A percentile compares a stretch with the other conserved stretches of the same genome.
Conservation (phyloP, 2,797 vertebrate genomes). For the Sebastes glaucus region DNA sequence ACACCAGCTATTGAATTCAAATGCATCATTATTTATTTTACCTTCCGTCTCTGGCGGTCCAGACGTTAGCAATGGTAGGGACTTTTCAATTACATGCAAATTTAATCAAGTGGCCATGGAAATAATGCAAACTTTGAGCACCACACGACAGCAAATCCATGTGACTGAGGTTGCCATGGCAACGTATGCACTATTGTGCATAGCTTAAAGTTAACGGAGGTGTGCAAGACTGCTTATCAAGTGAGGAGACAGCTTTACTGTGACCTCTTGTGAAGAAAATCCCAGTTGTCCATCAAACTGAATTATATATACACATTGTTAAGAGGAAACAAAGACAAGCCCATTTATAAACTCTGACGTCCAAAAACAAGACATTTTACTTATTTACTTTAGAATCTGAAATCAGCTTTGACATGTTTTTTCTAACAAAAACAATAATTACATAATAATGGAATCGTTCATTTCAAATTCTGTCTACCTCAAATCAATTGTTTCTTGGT, state of each 20-base stretch:
- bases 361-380: not conserved
- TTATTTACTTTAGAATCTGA: not conserved
- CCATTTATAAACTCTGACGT: not conserved
- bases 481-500: not conserved
- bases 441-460: not conserved
- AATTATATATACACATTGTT: not conserved
- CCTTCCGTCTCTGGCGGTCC: not conserved
- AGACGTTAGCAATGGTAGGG: too few species aligned
- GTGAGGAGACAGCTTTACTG: not conserved
- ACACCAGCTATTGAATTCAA: not conserved
- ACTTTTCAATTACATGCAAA: not conserved
- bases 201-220: not conserved
- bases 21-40: not conserved
- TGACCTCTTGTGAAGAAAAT: not conserved
- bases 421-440: not conserved
- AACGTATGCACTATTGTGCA: not conserved
- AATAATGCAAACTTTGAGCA: constrained; percentile 3
- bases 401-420: not conserved
- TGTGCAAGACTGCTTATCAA: not conserved
- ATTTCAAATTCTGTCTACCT: not conserved
- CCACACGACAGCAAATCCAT: not conserved
- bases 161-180: not conserved
- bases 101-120: not conserved
- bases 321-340: not conserved
- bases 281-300: not conserved